A percentile compares a stretch with the other conserved stretches of the same genome.
Evolutionary conservation across 2,888 invertebrate species (phyloP).

Genomic region (Himalopsyche japonica): DNA sequence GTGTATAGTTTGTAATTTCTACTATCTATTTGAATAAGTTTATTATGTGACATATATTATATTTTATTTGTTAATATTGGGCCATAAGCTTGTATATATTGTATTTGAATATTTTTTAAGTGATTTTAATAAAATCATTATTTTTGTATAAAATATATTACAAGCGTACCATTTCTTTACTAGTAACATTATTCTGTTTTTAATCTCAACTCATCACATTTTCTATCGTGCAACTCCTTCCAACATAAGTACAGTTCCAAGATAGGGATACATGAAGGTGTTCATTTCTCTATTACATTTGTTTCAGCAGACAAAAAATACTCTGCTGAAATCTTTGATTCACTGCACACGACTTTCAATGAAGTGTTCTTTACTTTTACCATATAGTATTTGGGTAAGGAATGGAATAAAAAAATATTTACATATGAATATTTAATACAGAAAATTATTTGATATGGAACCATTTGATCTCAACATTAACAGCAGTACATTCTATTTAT

Average conservation of each 20-base stretch:
- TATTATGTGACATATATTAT: not conserved
- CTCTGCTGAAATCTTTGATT: too few relatives aligned
- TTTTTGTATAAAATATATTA: not conserved
- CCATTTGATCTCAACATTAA: constrained; percentile 32
- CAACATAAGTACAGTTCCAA: too few relatives aligned
- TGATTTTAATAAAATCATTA: not conserved
- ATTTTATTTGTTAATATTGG: constrained; percentile 1
- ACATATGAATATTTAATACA: constrained; percentile 38
- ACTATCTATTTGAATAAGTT: not conserved
- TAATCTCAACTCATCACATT: too few relatives aligned
- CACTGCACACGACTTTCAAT: too few relatives aligned
- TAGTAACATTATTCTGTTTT: not conserved
- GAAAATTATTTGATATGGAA: constrained; percentile 41
- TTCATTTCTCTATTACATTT: too few relatives aligned
- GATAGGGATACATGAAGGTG: too few relatives aligned
- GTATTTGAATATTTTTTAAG: not conserved
- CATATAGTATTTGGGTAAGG: too few relatives aligned
- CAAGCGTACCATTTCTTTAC: not conserved
- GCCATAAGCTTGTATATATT: not conserved
- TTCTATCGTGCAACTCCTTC: too few relatives aligned
- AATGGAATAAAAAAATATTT: not conserved
- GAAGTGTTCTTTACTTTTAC: too few relatives aligned
- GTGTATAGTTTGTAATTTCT: not conserved
- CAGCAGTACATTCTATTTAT: constrained; percentile 30
- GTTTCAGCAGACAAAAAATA: too few relatives aligned